Percentiles rank a stretch among this genome's conserved stretches.
Conservation (phyloP, 2,113 vertebrate species). For the Otus sunia region DNA sequence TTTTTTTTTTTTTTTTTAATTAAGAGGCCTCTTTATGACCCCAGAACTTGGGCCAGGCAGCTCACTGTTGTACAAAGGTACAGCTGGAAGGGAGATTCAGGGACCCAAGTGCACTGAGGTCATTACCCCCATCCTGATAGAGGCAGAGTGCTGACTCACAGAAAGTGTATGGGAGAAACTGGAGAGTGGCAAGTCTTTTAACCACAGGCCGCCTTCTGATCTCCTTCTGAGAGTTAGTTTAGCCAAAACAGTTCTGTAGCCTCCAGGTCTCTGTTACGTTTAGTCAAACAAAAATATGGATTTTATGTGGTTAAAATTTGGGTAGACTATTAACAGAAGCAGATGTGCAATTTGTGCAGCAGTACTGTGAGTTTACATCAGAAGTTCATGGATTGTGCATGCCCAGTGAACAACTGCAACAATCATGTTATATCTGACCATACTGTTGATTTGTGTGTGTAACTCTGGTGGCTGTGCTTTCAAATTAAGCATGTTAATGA, state of each 20-base stretch:
- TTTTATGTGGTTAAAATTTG: background rate
- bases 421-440: background rate
- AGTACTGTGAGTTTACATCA: background rate
- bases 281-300: background rate
- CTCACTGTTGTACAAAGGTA: background rate
- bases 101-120: background rate
- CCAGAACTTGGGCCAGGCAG: background rate
- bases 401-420: background rate
- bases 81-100: background rate
- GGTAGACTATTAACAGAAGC: background rate
- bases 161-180: background rate
- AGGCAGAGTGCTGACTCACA: background rate
- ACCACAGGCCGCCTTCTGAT: background rate
- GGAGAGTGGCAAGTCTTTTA: background rate
- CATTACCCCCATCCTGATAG: background rate
- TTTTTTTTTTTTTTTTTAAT: too few species aligned
- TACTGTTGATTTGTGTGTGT: rapidly evolving
- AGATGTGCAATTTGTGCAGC: background rate
- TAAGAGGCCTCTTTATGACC: background rate
- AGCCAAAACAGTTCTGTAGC: background rate
- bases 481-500: background rate
- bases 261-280: background rate
- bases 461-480: background rate
- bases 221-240: background rate
- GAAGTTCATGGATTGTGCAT: background rate